Percentiles rank a stretch among this genome's conserved stretches.
phyloP scores from a whole-genome alignment of 35 echinoderm and acorn worm species.

The Acanthaster planci region DNA sequence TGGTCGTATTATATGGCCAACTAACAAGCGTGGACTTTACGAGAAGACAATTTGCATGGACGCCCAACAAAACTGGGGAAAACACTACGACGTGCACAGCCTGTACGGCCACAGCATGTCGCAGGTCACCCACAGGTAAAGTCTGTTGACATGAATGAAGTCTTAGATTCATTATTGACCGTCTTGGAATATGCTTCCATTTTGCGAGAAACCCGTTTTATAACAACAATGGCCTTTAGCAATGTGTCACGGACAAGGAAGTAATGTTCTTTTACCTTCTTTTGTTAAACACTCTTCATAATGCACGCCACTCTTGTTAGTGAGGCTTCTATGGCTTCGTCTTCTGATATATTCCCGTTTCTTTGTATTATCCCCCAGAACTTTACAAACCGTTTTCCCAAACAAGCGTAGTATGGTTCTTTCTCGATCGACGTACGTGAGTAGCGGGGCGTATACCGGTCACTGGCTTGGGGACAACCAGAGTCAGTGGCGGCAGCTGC shows the following conservation, averaged over 20 bases:
- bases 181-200: too few relatives aligned
- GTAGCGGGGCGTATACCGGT: conserved; percentile 69
- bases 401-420: conserved; percentile 76
- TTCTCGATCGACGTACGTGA: conserved; percentile 73
- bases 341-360: too few relatives aligned
- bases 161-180: too few relatives aligned
- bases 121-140: conserved; percentile 72
- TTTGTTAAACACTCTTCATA: too few relatives aligned
- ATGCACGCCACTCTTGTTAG: too few relatives aligned
- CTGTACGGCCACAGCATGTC: conserved; percentile 91
- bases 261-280: too few relatives aligned
- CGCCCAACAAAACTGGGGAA: conserved; percentile 57
- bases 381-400: conserved; percentile 72
- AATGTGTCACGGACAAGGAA: too few relatives aligned
- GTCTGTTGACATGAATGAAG: too few relatives aligned
- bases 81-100: conserved; percentile 89
- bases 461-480: conserved; percentile 99
- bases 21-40: conserved; percentile 51
- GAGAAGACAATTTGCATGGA: conserved; percentile 87
- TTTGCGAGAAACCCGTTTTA: too few relatives aligned
- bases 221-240: too few relatives aligned
- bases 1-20: conserved; percentile 23
- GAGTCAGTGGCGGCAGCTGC: conserved; percentile 78
- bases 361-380: conserved; percentile 42
- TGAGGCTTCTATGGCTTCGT: too few relatives aligned